Evolutionary conservation across 2,888 invertebrate species (phyloP).

Genomic region (Leptothorax acervorum): DNA sequence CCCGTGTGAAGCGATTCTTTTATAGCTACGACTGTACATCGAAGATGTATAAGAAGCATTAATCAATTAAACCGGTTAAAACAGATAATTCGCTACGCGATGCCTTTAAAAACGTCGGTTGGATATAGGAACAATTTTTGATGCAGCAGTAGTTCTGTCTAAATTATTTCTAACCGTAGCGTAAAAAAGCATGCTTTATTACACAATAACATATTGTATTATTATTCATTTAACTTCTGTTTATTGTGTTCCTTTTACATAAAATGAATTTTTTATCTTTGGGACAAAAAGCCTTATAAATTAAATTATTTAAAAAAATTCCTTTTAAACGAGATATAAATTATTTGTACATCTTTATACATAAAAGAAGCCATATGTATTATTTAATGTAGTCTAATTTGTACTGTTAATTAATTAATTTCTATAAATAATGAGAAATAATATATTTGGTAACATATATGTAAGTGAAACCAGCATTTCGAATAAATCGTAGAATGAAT

Average conservation of each 20-base stretch:
- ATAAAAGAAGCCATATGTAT: neutral
- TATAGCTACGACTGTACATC: neutral
- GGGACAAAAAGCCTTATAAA: neutral
- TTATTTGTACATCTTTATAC: neutral
- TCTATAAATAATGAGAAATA: neutral
- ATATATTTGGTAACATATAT: neutral
- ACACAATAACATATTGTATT: neutral
- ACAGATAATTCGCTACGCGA: neutral
- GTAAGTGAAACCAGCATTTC: neutral
- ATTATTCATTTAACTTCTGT: neutral
- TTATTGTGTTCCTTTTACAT: neutral
- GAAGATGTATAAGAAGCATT: neutral
- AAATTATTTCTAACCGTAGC: neutral
- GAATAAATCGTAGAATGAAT: neutral
- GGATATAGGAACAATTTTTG: neutral
- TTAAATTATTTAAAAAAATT: neutral
- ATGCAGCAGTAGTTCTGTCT: neutral
- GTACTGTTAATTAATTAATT: neutral
- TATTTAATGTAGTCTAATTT: neutral
- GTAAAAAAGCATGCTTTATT: neutral
- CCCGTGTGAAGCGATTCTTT: slow-evolving; percentile 29
- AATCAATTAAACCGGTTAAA: slow-evolving; percentile 33
- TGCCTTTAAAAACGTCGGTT: neutral
- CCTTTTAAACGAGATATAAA: neutral
- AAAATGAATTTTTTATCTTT: neutral